Conservation (phyloP, 2,797 vertebrate species). For the Aythya fuligula region DNA sequence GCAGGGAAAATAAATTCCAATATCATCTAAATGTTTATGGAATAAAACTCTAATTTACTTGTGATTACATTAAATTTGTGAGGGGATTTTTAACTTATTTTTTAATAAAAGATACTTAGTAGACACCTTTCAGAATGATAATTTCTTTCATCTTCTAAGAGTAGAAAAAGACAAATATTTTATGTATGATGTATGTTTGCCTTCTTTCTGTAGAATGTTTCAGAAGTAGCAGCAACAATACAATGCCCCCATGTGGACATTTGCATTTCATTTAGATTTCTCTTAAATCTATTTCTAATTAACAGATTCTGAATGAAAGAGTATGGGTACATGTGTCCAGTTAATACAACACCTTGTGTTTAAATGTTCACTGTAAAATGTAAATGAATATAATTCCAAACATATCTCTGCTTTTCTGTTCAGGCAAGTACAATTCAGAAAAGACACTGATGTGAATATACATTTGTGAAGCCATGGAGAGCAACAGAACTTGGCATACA, state of each 20-base stretch:
- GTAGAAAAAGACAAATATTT: neutral
- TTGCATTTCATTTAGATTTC: neutral
- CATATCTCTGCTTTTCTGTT: neutral
- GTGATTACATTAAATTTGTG: neutral
- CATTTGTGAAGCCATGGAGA: neutral
- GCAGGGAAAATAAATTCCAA: neutral
- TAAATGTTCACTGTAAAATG: neutral
- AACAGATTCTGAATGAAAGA: neutral
- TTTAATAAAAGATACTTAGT: neutral
- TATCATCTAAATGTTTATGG: neutral
- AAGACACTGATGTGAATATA: neutral
- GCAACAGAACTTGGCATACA: neutral
- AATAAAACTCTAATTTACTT: neutral
- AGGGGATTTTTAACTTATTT: neutral
- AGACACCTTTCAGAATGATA: neutral
- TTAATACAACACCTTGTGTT: neutral
- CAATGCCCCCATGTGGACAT: slow-evolving; percentile 63
- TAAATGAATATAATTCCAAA: neutral
- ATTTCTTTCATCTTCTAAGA: neutral
- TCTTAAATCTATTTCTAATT: neutral
- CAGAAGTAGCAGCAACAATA: slow-evolving; percentile 32
- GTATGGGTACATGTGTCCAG: neutral
- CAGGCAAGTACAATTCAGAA: neutral
- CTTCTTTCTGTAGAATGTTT: neutral
- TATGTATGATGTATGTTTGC: neutral